phyloP scores from a whole-genome alignment of 2,113 vertebrate genomes.

The Zootoca vivipara region DNA sequence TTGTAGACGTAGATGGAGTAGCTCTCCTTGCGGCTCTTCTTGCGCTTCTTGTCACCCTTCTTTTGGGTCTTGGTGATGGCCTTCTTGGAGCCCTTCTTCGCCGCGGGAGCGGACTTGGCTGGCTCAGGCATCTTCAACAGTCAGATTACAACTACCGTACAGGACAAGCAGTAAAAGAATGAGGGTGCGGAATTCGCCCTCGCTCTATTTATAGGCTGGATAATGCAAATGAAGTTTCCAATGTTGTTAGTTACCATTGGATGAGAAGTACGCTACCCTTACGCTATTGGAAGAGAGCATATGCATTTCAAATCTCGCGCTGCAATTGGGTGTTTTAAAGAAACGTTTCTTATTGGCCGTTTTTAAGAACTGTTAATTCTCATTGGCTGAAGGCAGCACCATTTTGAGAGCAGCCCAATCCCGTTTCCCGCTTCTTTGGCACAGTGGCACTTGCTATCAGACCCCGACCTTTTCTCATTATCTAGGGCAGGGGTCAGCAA shows the following conservation, averaged over 20 bases:
- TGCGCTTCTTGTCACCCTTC: conserved; percentile 79
- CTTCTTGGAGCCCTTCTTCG: conserved; percentile 17
- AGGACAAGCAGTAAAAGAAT: rapidly evolving
- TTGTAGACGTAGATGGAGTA: conserved; percentile 76
- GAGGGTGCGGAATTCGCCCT: rapidly evolving
- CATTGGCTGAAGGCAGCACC: not conserved
- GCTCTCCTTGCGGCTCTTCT: conserved; percentile 85
- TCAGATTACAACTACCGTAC: rapidly evolving
- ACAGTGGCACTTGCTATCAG: too few species aligned
- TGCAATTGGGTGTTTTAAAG: not conserved
- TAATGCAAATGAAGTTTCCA: conserved; percentile 1
- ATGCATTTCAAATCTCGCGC: too few species aligned
- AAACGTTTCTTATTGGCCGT: not conserved
- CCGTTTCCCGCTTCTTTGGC: too few species aligned
- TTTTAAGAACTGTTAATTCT: not conserved
- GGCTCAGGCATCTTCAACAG: not conserved
- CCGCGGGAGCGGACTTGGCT: not conserved
- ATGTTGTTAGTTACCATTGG: not conserved
- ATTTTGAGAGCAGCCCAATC: too few species aligned
- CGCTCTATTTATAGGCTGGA: not conserved
- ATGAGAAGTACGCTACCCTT: rapidly evolving
- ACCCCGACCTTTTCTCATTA: too few species aligned
- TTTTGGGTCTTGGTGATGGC: conserved; percentile 13
- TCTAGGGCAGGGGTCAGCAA: too few species aligned
- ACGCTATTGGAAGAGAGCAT: not conserved